Evolutionary conservation across 2,888 invertebrate genomes (phyloP), one percentile per base, ranked within the genome.

Genomic region (Pseudococcus jackbeardsleyi): DNA sequence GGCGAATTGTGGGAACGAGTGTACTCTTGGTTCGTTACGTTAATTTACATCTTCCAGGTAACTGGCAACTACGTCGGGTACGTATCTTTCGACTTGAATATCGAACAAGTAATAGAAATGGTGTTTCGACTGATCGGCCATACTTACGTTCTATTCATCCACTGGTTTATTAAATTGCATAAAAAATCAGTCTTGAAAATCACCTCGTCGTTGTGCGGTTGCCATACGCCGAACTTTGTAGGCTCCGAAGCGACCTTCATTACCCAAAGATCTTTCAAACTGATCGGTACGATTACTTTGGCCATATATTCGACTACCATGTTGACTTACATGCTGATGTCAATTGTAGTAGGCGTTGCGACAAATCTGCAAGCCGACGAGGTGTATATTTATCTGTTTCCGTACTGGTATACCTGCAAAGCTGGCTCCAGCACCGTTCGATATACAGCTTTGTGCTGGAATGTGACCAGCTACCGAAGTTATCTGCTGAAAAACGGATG

Each of bases 311-410:
- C 39, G 5, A 42, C n/a, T 39, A 19, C 79, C 6, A 79, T 79
- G 79, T 19, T 79, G n/a, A 79, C 79, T 7, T 79, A 79, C 46
- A 79, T 79, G 79, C 19, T 79, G 79, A 42, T 79, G 79, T 79
- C 79, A 7, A 42, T 79, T 12, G 5, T 79, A 0, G 79, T 79
- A 3, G 79, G 79, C 4, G 17, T 79, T n/a, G 39, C 46, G 19
- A 79, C 79, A 4, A 39, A 42, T 42, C 19, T 79, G n/a, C 39
- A 42, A n/a, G 79, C 79, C 2, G 79, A 39, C 15, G 79, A 79
- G 6, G 79, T 79, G 39, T 79, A 79, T 19, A 79, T 79, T n/a
- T 79, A 79, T 22, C 79, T 79, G 0, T 79, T 79, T 6, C 79
- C 79, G 3, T 79, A 79, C 19, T 79, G 79, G 79, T 79, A 79